These are phyloP conservation scores for Nannoperca australis DNA, from an alignment of 2,797 vertebrate species.

Conservation along the genomic window DNA sequence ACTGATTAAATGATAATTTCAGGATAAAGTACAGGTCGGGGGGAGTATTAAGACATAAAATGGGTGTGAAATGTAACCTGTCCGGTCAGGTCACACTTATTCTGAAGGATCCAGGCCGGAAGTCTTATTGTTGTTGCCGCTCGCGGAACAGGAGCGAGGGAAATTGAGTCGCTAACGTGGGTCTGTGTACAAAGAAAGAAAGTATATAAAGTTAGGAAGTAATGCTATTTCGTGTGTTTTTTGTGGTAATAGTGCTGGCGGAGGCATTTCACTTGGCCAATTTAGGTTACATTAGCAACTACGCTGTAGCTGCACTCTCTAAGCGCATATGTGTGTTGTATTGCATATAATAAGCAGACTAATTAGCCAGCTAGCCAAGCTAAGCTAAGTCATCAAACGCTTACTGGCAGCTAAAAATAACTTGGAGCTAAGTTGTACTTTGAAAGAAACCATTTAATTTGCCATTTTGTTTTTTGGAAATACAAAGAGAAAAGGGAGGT, in stretches of 20 bases:
- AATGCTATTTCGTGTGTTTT: accelerated
- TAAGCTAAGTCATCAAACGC: slow-evolving; percentile 3
- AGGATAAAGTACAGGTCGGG: too few relatives aligned
- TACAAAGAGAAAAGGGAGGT: background rate
- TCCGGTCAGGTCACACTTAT: slow-evolving; percentile 12
- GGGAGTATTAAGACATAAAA: background rate
- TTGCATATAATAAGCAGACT: background rate
- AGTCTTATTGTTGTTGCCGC: background rate
- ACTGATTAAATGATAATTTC: background rate
- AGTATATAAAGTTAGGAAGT: background rate
- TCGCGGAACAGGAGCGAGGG: slow-evolving; percentile 22
- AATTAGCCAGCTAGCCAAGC: slow-evolving; percentile 35
- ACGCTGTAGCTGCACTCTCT: accelerated
- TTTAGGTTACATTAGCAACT: background rate
- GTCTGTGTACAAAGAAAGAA: background rate
- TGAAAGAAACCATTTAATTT: background rate
- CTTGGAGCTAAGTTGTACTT: background rate
- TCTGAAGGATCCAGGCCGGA: slow-evolving; percentile 46
- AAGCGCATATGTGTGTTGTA: accelerated
- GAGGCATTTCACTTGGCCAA: accelerated
- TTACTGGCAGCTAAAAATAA: background rate
- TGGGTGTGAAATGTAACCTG: accelerated
- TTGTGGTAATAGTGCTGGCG: accelerated
- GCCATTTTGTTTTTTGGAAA: accelerated
- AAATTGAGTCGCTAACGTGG: slow-evolving; percentile 8